Evolutionary conservation across 2,797 vertebrate genomes (phyloP).

Genomic region (Babyrousa celebensis): DNA sequence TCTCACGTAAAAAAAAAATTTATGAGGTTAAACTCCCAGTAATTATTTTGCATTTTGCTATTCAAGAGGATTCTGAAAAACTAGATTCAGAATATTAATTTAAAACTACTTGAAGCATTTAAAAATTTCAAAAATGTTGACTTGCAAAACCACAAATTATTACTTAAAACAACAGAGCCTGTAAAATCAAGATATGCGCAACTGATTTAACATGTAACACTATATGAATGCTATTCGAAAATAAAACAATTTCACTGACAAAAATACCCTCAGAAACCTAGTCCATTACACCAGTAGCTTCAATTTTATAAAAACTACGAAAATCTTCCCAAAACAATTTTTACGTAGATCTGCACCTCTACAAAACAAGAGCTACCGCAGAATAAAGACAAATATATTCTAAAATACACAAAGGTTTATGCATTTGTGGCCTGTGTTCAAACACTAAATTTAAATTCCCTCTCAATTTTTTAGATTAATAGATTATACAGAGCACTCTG

Average conservation of each 20-base stretch:
- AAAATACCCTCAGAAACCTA: slow-evolving; percentile 2
- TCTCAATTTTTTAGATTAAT: not conserved
- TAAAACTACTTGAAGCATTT: slow-evolving; percentile 55
- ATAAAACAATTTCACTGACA: slow-evolving; percentile 58
- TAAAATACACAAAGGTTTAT: slow-evolving; percentile 76
- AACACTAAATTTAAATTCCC: slow-evolving; percentile 31
- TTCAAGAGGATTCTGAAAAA: slow-evolving; percentile 14
- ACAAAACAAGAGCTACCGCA: slow-evolving; percentile 52
- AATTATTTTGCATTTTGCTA: slow-evolving; percentile 74
- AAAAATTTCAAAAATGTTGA: slow-evolving; percentile 36
- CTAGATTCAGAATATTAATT: slow-evolving; percentile 8
- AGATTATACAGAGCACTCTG: not conserved
- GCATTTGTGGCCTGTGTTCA: not conserved
- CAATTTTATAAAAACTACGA: not conserved
- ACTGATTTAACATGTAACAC: slow-evolving; percentile 57
- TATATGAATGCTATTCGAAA: not conserved
- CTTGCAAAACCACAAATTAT: slow-evolving; percentile 36
- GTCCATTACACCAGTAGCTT: not conserved
- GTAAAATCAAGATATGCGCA: slow-evolving; percentile 77
- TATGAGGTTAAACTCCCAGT: slow-evolving; percentile 50
- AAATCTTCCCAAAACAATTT: slow-evolving; percentile 60
- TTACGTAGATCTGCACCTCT: slow-evolving; percentile 72
- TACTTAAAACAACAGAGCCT: slow-evolving; percentile 4
- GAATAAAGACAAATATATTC: slow-evolving; percentile 73
- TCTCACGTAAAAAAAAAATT: slow-evolving; percentile 70